Evolutionary conservation across 2,113 vertebrate species (phyloP).

Genomic region (Entelurus aequoreus): DNA sequence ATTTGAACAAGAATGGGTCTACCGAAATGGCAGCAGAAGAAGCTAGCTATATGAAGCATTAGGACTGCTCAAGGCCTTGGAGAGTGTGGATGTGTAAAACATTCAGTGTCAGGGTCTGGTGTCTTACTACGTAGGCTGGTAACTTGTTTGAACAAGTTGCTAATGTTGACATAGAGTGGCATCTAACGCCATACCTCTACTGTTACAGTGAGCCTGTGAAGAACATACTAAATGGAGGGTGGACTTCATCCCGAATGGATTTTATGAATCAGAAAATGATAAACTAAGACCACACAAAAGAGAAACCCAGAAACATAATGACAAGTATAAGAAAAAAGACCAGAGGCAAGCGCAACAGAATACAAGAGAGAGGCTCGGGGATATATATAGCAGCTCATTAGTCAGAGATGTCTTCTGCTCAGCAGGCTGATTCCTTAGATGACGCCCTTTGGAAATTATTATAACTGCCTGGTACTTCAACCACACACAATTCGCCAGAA

Average conservation of each 20-base stretch:
- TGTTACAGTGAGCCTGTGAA: constrained; percentile 27
- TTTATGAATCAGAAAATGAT: neutral
- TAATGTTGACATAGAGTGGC: constrained; percentile 45
- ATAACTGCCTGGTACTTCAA: constrained; percentile 62
- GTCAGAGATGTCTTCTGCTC: constrained; percentile 64
- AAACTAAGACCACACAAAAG: neutral
- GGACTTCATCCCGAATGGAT: neutral
- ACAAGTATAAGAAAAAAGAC: constrained; percentile 13
- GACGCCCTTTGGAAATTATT: constrained; percentile 68
- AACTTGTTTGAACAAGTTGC: constrained; percentile 47
- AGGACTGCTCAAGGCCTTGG: constrained; percentile 35
- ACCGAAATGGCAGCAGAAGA: neutral
- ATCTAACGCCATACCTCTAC: constrained; percentile 35
- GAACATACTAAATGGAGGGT: neutral
- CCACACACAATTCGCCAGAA: constrained; percentile 40
- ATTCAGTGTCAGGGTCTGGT: constrained; percentile 4
- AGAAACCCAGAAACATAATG: neutral
- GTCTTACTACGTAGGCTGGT: constrained; percentile 26
- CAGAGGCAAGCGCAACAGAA: constrained; percentile 37
- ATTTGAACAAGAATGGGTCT: neutral
- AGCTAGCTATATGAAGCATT: neutral
- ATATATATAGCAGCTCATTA: constrained; percentile 74
- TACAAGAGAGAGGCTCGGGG: constrained; percentile 54
- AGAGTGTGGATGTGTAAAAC: constrained; percentile 27
- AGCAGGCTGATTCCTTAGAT: constrained; percentile 60